Conservation (phyloP, 2,113 vertebrate species). For the Erpornis zantholeuca region DNA sequence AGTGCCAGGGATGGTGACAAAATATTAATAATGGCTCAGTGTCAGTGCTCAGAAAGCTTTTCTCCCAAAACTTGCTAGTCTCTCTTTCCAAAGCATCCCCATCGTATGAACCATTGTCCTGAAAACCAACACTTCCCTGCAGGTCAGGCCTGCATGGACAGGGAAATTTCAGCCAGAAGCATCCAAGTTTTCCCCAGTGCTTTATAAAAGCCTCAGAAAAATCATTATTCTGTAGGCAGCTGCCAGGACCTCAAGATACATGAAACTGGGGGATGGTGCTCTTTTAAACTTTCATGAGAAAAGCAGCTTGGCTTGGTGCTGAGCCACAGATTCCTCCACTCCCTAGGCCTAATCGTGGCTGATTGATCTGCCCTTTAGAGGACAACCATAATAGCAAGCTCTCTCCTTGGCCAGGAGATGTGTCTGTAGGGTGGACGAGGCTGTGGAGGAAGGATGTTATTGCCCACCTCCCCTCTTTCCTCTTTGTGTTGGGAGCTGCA, state of each 20-base stretch:
- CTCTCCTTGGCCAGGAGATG: background rate
- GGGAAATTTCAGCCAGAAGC: background rate
- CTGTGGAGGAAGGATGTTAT: background rate
- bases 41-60: background rate
- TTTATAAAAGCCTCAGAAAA: background rate
- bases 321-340: background rate
- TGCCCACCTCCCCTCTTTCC: background rate
- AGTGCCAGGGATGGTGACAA: background rate
- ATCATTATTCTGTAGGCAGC: background rate
- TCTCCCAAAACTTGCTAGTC: background rate
- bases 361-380: background rate
- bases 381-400: background rate
- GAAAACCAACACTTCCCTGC: background rate
- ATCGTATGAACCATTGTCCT: background rate
- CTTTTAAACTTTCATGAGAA: background rate
- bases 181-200: background rate
- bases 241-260: background rate
- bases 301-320: background rate
- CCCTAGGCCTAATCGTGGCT: background rate
- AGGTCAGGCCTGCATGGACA: background rate
- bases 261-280: rapidly evolving
- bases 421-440: background rate
- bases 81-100: background rate
- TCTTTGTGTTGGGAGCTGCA: background rate
- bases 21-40: background rate